Evolutionary conservation across 1,140 invertebrate genomes (phyloP).

Genomic region (Camponotus floridanus): DNA sequence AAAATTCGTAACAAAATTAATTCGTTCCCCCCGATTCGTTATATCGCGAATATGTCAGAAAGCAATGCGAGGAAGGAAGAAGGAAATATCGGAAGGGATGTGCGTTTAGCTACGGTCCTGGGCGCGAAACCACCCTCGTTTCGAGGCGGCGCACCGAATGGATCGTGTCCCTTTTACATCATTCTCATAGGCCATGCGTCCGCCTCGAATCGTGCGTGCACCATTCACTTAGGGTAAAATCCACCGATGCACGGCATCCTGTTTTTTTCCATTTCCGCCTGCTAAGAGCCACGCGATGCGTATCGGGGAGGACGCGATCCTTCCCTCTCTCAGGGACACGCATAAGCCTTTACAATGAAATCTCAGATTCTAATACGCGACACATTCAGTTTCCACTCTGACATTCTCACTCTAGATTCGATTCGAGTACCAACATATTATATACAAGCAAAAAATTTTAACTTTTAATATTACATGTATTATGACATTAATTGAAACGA

Average conservation of each 20-base stretch:
- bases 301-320: slow-evolving; percentile 15
- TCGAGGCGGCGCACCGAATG: slow-evolving; percentile 43
- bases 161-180: slow-evolving; percentile 72
- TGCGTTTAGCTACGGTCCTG: slow-evolving; percentile 46
- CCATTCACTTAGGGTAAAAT: slow-evolving; percentile 64
- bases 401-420: background rate
- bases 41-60: slow-evolving; percentile 4
- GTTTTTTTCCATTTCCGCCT: slow-evolving; percentile 24
- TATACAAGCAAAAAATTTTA: background rate
- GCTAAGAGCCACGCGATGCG: slow-evolving; percentile 2
- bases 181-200: slow-evolving; percentile 65
- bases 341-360: background rate
- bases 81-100: slow-evolving; percentile 9
- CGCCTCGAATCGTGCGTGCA: slow-evolving; percentile 61
- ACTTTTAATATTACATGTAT: background rate
- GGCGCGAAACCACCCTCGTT: slow-evolving; percentile 40
- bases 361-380: background rate
- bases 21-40: slow-evolving; percentile 40
- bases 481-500: background rate
- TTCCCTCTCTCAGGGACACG: background rate
- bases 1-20: slow-evolving; percentile 18
- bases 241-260: slow-evolving; percentile 57
- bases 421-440: background rate
- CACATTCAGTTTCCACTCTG: background rate
- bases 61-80: background rate